Conservation (phyloP, 2,113 vertebrate genomes). For the Loxodonta africana region DNA sequence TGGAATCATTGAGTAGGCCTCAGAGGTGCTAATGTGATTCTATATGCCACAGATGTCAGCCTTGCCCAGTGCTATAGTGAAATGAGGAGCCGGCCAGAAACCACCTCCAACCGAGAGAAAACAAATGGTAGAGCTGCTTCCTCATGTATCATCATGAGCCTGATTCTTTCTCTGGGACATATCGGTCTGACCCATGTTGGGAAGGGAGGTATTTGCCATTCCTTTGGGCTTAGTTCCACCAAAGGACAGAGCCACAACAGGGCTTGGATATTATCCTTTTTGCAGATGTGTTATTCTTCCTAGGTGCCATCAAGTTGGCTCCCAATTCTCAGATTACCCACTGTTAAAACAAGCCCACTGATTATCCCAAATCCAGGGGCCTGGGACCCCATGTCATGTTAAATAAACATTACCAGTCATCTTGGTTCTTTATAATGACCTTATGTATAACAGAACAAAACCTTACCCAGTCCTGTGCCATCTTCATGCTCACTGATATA, state of each 20-base stretch:
- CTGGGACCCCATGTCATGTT: rapidly evolving
- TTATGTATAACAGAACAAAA: background rate
- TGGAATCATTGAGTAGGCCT: background rate
- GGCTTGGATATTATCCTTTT: background rate
- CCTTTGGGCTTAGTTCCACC: background rate
- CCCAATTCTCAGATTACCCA: background rate
- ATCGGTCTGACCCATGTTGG: background rate
- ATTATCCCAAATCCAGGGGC: background rate
- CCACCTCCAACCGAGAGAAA: background rate
- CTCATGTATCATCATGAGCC: background rate
- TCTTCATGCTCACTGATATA: background rate
- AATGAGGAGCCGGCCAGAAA: background rate
- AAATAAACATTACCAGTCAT: background rate
- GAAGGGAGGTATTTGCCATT: background rate
- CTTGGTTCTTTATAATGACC: background rate
- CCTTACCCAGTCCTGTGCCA: background rate
- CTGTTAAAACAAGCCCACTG: background rate
- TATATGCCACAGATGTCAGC: too few relatives aligned
- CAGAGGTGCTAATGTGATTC: background rate
- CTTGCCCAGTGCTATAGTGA: too few relatives aligned
- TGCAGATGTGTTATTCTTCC: background rate
- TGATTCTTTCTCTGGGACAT: background rate
- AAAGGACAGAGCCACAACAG: background rate
- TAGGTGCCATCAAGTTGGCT: background rate
- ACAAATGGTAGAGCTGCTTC: background rate